Conservation (phyloP, 2,113 vertebrate genomes). For the Dissostichus mawsoni region DNA sequence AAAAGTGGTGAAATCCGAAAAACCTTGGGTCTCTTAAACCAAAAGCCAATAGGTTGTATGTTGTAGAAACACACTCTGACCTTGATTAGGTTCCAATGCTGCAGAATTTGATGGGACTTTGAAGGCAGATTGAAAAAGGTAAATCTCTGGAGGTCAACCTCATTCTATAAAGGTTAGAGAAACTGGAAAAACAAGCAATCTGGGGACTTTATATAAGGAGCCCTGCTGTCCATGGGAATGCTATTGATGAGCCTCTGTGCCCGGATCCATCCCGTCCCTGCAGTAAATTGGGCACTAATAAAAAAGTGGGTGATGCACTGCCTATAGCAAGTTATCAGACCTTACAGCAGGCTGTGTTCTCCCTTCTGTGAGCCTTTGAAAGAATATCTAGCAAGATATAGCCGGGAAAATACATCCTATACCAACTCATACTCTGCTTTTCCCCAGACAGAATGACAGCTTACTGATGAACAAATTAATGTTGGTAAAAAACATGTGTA, state of each 20-base stretch:
- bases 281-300: slow-evolving; percentile 32
- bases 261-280: slow-evolving; percentile 19
- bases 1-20: slow-evolving; percentile 8
- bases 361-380: slow-evolving; percentile 62
- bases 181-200: slow-evolving; percentile 40
- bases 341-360: slow-evolving; percentile 46
- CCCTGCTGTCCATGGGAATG: neutral
- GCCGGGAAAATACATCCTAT: slow-evolving; percentile 58
- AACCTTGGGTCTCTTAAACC: slow-evolving; percentile 15
- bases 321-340: slow-evolving; percentile 33
- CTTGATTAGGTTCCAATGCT: slow-evolving; percentile 27
- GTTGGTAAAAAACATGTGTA: slow-evolving; percentile 35
- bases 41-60: slow-evolving; percentile 8
- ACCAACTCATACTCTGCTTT: slow-evolving; percentile 49
- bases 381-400: slow-evolving; percentile 63
- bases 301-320: slow-evolving; percentile 45
- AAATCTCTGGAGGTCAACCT: slow-evolving; percentile 4
- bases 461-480: slow-evolving; percentile 52
- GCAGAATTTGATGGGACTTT: slow-evolving; percentile 28
- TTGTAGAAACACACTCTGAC: slow-evolving; percentile 24
- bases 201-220: neutral
- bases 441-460: slow-evolving; percentile 50
- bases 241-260: slow-evolving; percentile 15
- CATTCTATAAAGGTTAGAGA: slow-evolving; percentile 27
- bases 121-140: neutral